Conservation (phyloP, 2,888 invertebrate genomes). For the Chaitophorus viminalis region DNA sequence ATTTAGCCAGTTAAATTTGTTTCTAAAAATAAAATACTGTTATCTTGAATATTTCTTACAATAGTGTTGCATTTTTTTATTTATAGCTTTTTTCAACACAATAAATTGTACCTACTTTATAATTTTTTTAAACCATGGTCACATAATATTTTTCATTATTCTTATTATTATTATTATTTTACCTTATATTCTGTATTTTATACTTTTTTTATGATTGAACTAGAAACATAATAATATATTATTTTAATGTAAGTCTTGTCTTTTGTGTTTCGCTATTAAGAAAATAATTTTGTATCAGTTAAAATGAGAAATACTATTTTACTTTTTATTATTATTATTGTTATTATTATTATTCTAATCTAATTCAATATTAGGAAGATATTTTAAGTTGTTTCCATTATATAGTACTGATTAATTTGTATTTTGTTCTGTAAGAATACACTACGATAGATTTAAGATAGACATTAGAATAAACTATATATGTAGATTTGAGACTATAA, state of each 20-base stretch:
- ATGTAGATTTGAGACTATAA: constrained; percentile 14
- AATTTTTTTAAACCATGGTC: background rate
- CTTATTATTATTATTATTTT: constrained; percentile 10
- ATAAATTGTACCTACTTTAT: background rate
- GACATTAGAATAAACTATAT: constrained; percentile 11
- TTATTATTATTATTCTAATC: constrained; percentile 14
- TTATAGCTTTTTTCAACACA: background rate
- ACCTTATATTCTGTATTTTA: constrained; percentile 32
- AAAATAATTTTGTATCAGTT: constrained; percentile 22
- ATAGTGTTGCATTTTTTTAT: too few relatives aligned
- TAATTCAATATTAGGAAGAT: background rate
- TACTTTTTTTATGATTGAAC: background rate
- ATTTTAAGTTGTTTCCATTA: constrained; percentile 30
- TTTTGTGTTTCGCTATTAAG: constrained; percentile 31
- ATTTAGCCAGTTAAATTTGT: background rate
- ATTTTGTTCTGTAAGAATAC: constrained; percentile 14
- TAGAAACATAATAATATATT: background rate
- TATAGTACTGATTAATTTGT: constrained; percentile 47
- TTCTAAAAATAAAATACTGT: too few relatives aligned
- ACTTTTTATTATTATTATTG: constrained; percentile 2
- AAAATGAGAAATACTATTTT: constrained; percentile 8
- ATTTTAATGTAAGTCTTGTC: constrained; percentile 16
- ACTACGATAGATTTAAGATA: background rate
- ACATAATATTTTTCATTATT: background rate
- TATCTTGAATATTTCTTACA: too few relatives aligned